Evolutionary conservation across 1,140 invertebrate genomes (phyloP), one percentile per base, ranked within the genome.

Genomic region (Epicauta chinensis): DNA sequence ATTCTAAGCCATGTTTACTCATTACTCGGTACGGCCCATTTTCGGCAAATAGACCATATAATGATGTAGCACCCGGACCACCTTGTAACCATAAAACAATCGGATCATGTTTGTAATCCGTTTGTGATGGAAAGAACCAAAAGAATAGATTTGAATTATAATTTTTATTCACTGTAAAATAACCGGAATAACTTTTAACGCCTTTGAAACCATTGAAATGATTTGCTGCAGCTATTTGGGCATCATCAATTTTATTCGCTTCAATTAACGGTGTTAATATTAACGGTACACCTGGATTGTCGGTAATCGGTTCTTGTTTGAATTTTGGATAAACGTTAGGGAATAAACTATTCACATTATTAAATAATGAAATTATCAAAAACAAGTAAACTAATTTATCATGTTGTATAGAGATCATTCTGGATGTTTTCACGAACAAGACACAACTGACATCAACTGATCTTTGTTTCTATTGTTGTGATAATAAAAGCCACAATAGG

Each of bases 11-110:
- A 9, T 61, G 60, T 48, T 66, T 70, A 67, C 55, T 69, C 68
- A 70, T 72, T 2, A 78, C 71, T 29, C 62, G 58, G 55, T 79
- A 78, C 2, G 78, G 78, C 17, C 83, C 86, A 61, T 86, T 77
- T 71, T 88, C 85, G 1, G 75, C 73, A 67, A 90, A 89, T 2
- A 89, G 68, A 0, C 83, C 86, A 59, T 84, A 84, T 7, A 89
- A 60, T 0, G 84, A 86, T 0, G 78, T 74, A 0, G 79, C 79
- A 1, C 86, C 86, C 1, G 86, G 87, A 0, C 87, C 81, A 34
- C 86, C 86, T 73, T 89, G 83, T 9, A 89, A 72, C 86, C 86
- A 89, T 12, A 89, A 61, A 2, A 87, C 53, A 4, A 89, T 75
- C 7, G 86, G 86, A 2, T 77, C 76, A 15, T 66, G 67, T 32